Conservation (phyloP, 2,113 vertebrate species). For the Clinocottus analis region DNA sequence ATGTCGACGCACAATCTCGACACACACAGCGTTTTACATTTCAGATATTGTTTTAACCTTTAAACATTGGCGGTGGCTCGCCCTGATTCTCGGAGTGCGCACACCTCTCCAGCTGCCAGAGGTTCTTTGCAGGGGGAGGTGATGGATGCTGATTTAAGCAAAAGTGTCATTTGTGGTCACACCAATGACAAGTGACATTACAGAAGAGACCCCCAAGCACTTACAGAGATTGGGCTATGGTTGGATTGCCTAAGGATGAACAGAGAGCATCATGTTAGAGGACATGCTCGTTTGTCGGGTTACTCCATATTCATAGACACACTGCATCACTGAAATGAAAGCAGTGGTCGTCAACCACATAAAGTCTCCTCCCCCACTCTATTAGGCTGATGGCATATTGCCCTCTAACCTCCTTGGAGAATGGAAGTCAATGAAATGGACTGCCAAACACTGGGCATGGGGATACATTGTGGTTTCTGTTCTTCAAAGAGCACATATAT, state of each 20-base stretch:
- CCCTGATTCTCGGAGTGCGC: not conserved
- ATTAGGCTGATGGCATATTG: constrained; percentile 69
- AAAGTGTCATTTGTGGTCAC: constrained; percentile 71
- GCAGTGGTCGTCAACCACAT: constrained; percentile 36
- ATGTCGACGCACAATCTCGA: not conserved
- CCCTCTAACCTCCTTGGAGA: constrained; percentile 62
- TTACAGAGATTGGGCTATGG: constrained; percentile 74
- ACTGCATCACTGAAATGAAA: constrained; percentile 65
- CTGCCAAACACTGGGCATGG: constrained; percentile 31
- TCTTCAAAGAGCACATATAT: constrained; percentile 34
- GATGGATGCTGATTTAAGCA: constrained; percentile 68
- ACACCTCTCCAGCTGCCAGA: constrained; percentile 16
- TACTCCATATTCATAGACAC: constrained; percentile 73
- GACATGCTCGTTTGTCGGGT: constrained; percentile 64
- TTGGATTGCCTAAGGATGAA: constrained; percentile 57
- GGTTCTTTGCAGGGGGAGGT: constrained; percentile 9
- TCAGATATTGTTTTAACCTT: constrained; percentile 29
- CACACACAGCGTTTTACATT: constrained; percentile 5
- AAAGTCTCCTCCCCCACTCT: constrained; percentile 57
- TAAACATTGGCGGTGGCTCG: not conserved
- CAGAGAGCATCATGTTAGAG: constrained; percentile 56
- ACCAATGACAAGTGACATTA: constrained; percentile 78
- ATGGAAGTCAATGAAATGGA: constrained; percentile 60
- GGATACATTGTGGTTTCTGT: constrained; percentile 18
- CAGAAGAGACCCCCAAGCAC: constrained; percentile 61